These are phyloP conservation scores for Archaeoteleia sp. DNA, from an alignment of 2,888 invertebrate genomes.

Conservation along the genomic window DNA sequence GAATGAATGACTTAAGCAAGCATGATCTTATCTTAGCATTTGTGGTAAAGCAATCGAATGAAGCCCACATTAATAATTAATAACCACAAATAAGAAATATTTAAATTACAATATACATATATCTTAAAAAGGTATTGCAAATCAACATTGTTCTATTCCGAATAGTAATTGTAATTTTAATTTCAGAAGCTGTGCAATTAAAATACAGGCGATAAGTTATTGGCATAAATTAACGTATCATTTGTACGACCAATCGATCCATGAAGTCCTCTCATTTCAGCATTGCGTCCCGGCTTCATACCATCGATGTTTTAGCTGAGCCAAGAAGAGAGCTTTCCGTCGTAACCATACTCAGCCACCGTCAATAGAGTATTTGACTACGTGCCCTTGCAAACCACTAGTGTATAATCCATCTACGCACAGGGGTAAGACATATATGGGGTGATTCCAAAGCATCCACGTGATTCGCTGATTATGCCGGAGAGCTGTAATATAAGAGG, in stretches of 20 bases:
- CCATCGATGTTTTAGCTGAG: conserved; percentile 14
- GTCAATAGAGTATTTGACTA: conserved; percentile 61
- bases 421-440: conserved; percentile 45
- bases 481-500: conserved; percentile 21
- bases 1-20: conserved; percentile 37
- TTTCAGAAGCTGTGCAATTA: no score
- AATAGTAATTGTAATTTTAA: no score
- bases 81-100: no score
- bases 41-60: conserved; percentile 19
- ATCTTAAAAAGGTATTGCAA: no score
- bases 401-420: conserved; percentile 60
- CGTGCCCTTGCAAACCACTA: conserved; percentile 62
- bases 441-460: conserved; percentile 26
- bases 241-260: conserved; percentile 6
- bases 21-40: conserved; percentile 25
- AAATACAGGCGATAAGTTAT: no score
- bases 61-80: no score
- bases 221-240: no score
- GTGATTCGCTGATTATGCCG: conserved; percentile 40
- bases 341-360: conserved; percentile 45
- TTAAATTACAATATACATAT: no score
- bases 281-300: conserved; percentile 10
- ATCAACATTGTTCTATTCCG: no score
- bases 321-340: conserved; percentile 54
- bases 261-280: conserved; percentile 15